Evolutionary conservation across 2,888 invertebrate species (phyloP).

Genomic region (Drosophila kanekoi): DNA sequence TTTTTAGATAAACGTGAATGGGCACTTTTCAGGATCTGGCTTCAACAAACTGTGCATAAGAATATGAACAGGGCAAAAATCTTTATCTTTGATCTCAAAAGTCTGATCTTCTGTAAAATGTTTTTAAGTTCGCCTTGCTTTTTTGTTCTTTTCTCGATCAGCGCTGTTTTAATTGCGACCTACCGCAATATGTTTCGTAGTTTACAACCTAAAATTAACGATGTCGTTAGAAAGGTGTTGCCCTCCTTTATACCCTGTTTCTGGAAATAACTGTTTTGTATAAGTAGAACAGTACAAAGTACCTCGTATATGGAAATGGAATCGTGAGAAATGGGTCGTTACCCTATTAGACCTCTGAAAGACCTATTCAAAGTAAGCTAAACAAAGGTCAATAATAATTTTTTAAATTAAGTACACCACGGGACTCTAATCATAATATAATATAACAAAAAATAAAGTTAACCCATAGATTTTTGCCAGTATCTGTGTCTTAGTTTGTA

Average conservation of each 20-base stretch:
- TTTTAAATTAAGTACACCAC: too few species aligned
- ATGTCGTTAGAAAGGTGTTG: not conserved
- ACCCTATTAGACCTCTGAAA: too few species aligned
- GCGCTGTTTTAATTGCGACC: slow-evolving; percentile 10
- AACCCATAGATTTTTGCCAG: too few species aligned
- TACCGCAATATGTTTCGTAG: slow-evolving; percentile 30
- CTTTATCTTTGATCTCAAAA: not conserved
- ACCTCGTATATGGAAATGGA: too few species aligned
- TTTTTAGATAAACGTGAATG: slow-evolving; percentile 14
- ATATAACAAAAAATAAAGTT: too few species aligned
- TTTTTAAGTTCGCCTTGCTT: not conserved
- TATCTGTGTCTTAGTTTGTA: too few species aligned
- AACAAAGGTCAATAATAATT: too few species aligned
- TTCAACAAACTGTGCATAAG: not conserved
- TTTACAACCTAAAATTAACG: not conserved
- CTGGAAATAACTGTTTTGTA: not conserved
- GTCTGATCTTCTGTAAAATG: not conserved
- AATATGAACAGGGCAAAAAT: too few species aligned
- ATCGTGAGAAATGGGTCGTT: too few species aligned
- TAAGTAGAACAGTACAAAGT: too few species aligned
- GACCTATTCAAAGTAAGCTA: too few species aligned
- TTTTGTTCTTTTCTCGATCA: not conserved
- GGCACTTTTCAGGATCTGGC: slow-evolving; percentile 1
- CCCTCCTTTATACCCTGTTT: not conserved
- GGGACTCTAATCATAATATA: too few species aligned